Evolutionary conservation across 2,113 vertebrate genomes (phyloP).

Genomic region (Patagioenas fasciata): DNA sequence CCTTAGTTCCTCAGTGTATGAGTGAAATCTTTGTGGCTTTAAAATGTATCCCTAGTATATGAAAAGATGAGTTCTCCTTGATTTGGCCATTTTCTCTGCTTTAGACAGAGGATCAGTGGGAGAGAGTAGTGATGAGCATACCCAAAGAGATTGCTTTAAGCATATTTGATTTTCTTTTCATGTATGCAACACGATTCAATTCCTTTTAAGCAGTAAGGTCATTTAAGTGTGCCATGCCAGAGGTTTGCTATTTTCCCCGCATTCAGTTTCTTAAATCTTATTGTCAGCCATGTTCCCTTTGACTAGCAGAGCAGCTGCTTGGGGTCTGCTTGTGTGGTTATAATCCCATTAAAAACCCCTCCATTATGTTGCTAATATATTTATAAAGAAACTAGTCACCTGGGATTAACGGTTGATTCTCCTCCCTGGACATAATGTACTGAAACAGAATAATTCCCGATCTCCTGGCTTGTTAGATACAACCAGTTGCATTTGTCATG

Average conservation of each 20-base stretch:
- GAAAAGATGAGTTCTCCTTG: slow-evolving; percentile 5
- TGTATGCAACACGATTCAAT: slow-evolving; percentile 59
- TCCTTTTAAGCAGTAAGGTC: slow-evolving; percentile 68
- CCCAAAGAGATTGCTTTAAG: slow-evolving; percentile 70
- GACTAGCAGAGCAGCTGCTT: slow-evolving; percentile 77
- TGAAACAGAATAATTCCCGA: slow-evolving; percentile 36
- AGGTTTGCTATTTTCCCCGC: slow-evolving; percentile 68
- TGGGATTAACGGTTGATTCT: slow-evolving; percentile 70
- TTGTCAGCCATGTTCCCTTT: slow-evolving; percentile 77
- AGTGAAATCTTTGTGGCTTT: slow-evolving; percentile 20
- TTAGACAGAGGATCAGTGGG: background rate
- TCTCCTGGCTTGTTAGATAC: slow-evolving; percentile 58
- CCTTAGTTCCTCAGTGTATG: background rate
- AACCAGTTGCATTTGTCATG: slow-evolving; percentile 66
- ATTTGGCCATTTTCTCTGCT: background rate
- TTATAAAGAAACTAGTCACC: slow-evolving; percentile 80
- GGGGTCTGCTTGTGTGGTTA: slow-evolving; percentile 71
- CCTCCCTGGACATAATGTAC: slow-evolving; percentile 66
- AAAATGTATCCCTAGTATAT: background rate
- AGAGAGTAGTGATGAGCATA: slow-evolving; percentile 45
- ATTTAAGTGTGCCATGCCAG: slow-evolving; percentile 72
- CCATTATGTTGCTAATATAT: slow-evolving; percentile 83
- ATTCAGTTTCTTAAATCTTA: slow-evolving; percentile 76
- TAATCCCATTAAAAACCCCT: slow-evolving; percentile 79
- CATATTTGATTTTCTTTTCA: slow-evolving; percentile 68